Conservation (phyloP, 2,113 vertebrate genomes). For the Empidonax traillii region DNA sequence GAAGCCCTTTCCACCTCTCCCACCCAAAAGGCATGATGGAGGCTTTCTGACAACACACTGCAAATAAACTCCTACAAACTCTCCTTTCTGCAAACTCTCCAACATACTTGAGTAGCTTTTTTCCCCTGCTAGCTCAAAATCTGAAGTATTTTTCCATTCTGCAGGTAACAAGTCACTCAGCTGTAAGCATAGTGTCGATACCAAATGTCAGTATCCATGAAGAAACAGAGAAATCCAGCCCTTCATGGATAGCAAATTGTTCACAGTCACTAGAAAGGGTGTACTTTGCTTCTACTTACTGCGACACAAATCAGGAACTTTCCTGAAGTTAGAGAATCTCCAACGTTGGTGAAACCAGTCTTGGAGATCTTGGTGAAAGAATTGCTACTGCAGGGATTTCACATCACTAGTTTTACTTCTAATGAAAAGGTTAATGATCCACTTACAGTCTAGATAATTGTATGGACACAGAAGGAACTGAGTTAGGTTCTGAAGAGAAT, state of each 20-base stretch:
- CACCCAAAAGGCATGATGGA: background rate
- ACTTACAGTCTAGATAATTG: background rate
- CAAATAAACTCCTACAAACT: background rate
- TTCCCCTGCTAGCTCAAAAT: background rate
- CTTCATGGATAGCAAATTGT: rapidly evolving
- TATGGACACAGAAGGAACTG: background rate
- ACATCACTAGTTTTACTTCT: background rate
- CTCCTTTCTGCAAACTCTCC: background rate
- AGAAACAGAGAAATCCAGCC: background rate
- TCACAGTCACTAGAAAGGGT: background rate
- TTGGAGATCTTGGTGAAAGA: background rate
- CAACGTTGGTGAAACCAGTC: background rate
- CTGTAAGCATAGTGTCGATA: rapidly evolving
- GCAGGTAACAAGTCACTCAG: background rate
- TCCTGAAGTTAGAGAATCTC: background rate
- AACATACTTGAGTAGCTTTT: background rate
- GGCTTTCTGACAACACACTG: background rate
- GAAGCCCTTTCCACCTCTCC: background rate
- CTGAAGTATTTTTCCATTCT: background rate
- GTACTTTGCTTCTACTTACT: background rate
- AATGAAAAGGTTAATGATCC: background rate
- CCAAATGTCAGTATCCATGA: rapidly evolving
- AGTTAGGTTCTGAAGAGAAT: background rate
- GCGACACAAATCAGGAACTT: background rate
- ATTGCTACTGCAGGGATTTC: background rate